Percentiles rank a stretch among this genome's conserved stretches.
Evolutionary conservation across 1,140 invertebrate species (phyloP).

Genomic region (Papilio dardanus): DNA sequence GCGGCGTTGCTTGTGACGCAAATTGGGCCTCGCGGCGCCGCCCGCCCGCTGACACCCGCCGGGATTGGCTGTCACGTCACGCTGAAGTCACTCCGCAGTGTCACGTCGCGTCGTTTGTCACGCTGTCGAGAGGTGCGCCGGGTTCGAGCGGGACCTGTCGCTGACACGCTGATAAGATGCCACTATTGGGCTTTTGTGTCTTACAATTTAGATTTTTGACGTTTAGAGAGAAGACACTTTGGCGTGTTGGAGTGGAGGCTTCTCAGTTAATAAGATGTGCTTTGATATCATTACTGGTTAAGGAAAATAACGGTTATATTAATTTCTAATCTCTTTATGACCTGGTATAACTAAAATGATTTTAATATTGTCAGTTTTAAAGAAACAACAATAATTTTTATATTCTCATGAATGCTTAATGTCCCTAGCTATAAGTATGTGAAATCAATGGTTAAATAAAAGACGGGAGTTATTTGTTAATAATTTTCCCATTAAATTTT

Average conservation of each 20-base stretch:
- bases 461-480: background rate
- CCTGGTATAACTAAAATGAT: too few relatives aligned
- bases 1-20: constrained; percentile 13
- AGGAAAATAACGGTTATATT: too few relatives aligned
- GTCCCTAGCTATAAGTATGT: background rate
- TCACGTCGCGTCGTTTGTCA: constrained; percentile 9
- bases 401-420: background rate
- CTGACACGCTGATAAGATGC: constrained; percentile 13
- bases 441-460: background rate
- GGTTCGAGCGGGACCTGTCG: background rate
- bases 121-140: background rate
- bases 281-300: background rate
- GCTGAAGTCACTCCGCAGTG: background rate
- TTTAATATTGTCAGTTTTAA: too few relatives aligned
- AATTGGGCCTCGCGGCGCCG: constrained; percentile 26
- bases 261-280: background rate
- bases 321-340: too few relatives aligned
- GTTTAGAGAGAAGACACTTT: background rate
- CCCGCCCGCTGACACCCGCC: background rate
- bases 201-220: background rate
- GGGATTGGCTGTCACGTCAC: constrained; percentile 29
- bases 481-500: background rate
- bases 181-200: background rate
- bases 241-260: background rate
- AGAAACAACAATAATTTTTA: too few relatives aligned